Percentiles rank a stretch among this genome's conserved stretches.
These are phyloP conservation scores for Carassius carassius DNA, from an alignment of 2,113 vertebrate species.

Conservation along the genomic window DNA sequence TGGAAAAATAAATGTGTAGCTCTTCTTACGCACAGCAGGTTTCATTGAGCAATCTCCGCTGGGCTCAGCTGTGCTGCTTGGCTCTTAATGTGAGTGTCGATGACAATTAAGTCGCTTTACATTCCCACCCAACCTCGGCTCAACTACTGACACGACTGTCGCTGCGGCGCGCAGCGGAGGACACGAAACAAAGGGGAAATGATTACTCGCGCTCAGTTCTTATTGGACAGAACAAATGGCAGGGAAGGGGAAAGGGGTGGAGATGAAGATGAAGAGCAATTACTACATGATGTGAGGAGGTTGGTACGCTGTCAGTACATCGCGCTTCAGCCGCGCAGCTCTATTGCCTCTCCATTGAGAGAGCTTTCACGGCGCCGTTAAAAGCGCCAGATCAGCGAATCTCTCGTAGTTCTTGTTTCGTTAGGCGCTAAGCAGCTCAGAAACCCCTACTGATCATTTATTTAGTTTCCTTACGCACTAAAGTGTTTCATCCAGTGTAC, in stretches of 20 bases:
- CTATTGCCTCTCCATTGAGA: conserved; percentile 31
- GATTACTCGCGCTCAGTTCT: conserved; percentile 67
- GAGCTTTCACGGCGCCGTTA: conserved; percentile 30
- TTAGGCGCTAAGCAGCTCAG: conserved; percentile 56
- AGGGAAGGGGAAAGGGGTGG: conserved; percentile 50
- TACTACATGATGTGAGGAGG: conserved; percentile 70
- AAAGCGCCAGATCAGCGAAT: conserved; percentile 68
- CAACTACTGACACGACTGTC: conserved; percentile 67
- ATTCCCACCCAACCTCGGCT: conserved; percentile 41
- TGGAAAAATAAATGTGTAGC: not conserved
- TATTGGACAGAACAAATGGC: conserved; percentile 62
- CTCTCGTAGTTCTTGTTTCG: conserved; percentile 56
- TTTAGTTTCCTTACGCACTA: conserved; percentile 61
- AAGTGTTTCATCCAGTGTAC: not conserved
- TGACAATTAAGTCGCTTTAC: conserved; percentile 74
- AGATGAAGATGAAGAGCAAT: conserved; percentile 70
- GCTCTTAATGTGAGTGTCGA: conserved; percentile 77
- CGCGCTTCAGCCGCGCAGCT: conserved; percentile 25
- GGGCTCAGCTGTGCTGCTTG: conserved; percentile 74
- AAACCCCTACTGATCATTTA: conserved; percentile 56
- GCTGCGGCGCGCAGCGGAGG: conserved; percentile 55
- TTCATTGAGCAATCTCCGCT: conserved; percentile 71
- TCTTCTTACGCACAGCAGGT: conserved; percentile 49
- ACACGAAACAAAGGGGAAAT: conserved; percentile 66
- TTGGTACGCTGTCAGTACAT: not conserved